Evolutionary conservation across 2,888 invertebrate genomes (phyloP).

Genomic region (Drosophila prostipennis): DNA sequence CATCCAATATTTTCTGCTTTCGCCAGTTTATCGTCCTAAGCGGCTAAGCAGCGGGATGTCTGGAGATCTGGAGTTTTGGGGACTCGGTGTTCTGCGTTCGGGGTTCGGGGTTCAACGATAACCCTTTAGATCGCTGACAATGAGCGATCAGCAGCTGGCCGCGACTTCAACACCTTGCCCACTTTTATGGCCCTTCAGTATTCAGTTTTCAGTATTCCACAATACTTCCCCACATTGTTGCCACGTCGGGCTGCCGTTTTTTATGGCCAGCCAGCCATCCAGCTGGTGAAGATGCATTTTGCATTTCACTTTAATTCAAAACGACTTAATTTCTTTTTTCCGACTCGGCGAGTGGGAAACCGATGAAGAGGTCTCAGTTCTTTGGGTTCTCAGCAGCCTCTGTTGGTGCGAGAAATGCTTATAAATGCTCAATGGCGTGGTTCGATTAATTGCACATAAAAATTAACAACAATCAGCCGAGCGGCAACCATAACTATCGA

Average conservation of each 20-base stretch:
- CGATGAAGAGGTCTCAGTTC: background rate
- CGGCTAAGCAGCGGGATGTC: constrained; percentile 37
- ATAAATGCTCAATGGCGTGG: constrained; percentile 77
- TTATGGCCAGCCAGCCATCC: constrained; percentile 42
- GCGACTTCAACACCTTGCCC: constrained; percentile 67
- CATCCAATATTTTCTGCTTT: background rate
- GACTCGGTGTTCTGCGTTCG: no score
- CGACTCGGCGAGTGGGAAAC: constrained; percentile 18
- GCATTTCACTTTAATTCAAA: constrained; percentile 77
- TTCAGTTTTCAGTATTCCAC: background rate
- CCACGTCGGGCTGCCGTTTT: constrained; percentile 38
- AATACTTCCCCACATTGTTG: constrained; percentile 59
- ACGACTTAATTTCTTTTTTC: constrained; percentile 68
- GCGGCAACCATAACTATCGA: constrained; percentile 23
- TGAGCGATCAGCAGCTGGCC: constrained; percentile 60
- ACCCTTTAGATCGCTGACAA: constrained; percentile 48
- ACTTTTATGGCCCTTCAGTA: constrained; percentile 63
- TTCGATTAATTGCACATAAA: constrained; percentile 79
- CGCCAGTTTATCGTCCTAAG: constrained; percentile 23
- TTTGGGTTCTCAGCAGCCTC: background rate
- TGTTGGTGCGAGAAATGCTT: constrained; percentile 64
- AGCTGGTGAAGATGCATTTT: constrained; percentile 53
- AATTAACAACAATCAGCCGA: constrained; percentile 72
- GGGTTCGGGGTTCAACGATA: background rate
- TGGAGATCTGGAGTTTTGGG: background rate